Evolutionary conservation across 2,888 invertebrate species (phyloP).

Genomic region (Bhutanitis thaidina): DNA sequence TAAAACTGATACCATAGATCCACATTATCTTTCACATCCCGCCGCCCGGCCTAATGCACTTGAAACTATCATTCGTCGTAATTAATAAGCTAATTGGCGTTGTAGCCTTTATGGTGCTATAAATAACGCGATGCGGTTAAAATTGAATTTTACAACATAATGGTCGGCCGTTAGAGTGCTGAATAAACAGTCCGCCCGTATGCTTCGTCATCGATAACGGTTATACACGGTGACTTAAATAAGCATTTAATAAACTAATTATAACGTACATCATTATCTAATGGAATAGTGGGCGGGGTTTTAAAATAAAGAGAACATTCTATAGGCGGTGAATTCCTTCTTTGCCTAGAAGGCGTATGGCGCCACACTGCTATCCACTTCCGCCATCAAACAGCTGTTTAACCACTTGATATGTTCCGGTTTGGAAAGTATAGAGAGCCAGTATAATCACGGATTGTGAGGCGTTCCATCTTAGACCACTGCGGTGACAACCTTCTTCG

Average conservation of each 20-base stretch:
- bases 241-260: neutral
- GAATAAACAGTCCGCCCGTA: neutral
- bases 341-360: no score
- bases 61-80: neutral
- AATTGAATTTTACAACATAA: constrained; percentile 12
- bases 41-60: neutral
- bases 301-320: no score
- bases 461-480: no score
- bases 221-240: neutral
- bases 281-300: neutral
- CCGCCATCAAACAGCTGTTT: no score
- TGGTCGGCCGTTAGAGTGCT: neutral
- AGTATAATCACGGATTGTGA: no score
- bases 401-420: no score
- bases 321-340: no score
- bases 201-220: constrained; percentile 2
- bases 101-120: neutral
- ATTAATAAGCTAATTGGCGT: constrained; percentile 7
- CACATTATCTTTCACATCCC: neutral
- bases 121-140: neutral
- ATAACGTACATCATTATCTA: neutral
- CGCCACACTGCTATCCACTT: no score
- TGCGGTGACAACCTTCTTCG: no score
- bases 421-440: no score
- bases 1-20: neutral